A percentile compares a stretch with the other conserved stretches of the same genome.
Conservation (phyloP, 2,888 invertebrate species). For the Ptilodon capucinus region DNA sequence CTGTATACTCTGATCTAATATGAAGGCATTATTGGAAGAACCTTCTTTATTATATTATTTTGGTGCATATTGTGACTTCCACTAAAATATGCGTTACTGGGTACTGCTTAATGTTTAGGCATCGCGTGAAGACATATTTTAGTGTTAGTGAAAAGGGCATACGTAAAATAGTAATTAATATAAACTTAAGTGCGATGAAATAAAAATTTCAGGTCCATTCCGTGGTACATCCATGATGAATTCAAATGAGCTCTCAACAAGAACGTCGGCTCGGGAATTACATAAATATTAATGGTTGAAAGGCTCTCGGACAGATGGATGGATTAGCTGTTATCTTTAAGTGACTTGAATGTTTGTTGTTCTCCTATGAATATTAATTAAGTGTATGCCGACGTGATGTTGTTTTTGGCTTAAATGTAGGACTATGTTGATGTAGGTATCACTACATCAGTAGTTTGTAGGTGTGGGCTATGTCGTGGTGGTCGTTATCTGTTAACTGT, state of each 20-base stretch:
- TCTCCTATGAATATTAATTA: slow-evolving; percentile 50
- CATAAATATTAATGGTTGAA: slow-evolving; percentile 73
- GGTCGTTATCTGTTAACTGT: background rate
- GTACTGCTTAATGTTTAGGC: too few relatives aligned
- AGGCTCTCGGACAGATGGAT: slow-evolving; percentile 63
- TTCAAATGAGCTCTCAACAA: slow-evolving; percentile 74
- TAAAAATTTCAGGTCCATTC: background rate
- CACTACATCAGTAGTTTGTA: slow-evolving; percentile 3
- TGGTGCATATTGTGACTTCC: too few relatives aligned
- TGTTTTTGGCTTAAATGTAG: background rate
- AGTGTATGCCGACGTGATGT: slow-evolving; percentile 23
- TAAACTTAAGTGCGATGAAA: background rate
- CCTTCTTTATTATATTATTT: too few relatives aligned
- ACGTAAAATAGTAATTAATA: too few relatives aligned
- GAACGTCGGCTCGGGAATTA: slow-evolving; percentile 65
- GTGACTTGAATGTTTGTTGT: slow-evolving; percentile 37
- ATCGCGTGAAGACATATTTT: too few relatives aligned
- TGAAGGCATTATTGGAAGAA: too few relatives aligned
- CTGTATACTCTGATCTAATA: too few relatives aligned
- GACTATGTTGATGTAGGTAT: slow-evolving; percentile 21
- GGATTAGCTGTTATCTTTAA: slow-evolving; percentile 56
- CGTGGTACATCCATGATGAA: slow-evolving; percentile 55
- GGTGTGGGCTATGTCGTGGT: too few relatives aligned
- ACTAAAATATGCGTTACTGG: too few relatives aligned
- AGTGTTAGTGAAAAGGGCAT: too few relatives aligned